Evolutionary conservation across 2,113 vertebrate species (phyloP).

Genomic region (Pterocles orientalis): DNA sequence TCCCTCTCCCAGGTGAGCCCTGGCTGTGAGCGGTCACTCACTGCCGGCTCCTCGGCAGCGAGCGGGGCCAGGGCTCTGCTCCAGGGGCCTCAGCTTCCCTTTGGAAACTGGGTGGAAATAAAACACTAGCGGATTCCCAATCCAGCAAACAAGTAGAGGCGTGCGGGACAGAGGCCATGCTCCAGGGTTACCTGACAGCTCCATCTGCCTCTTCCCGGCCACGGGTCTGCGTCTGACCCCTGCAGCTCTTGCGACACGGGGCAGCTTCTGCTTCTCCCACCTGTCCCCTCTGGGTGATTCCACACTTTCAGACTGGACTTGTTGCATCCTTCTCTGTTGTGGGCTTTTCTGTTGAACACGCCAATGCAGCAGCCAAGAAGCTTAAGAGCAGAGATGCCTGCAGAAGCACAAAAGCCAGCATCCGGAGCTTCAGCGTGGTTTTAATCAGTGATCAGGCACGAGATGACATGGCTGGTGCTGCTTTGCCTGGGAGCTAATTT

Average conservation of each 20-base stretch:
- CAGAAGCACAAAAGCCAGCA: not conserved
- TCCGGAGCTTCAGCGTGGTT: not conserved
- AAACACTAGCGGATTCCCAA: not conserved
- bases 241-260: accelerated
- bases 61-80: not conserved
- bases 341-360: not conserved
- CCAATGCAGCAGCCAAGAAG: not conserved
- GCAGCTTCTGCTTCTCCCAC: not conserved
- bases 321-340: not conserved
- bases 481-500: conserved; percentile 8
- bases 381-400: not conserved
- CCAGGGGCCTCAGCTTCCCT: not conserved
- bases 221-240: accelerated
- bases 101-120: not conserved
- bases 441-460: not conserved
- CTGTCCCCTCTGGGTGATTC: not conserved
- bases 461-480: not conserved
- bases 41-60: accelerated
- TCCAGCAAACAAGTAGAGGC: not conserved
- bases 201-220: not conserved
- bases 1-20: not conserved
- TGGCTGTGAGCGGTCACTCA: not conserved
- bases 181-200: not conserved
- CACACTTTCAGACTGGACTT: not conserved
- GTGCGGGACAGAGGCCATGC: accelerated